Evolutionary conservation across 2,888 invertebrate genomes (phyloP).

Genomic region (Hymenopus coronatus): DNA sequence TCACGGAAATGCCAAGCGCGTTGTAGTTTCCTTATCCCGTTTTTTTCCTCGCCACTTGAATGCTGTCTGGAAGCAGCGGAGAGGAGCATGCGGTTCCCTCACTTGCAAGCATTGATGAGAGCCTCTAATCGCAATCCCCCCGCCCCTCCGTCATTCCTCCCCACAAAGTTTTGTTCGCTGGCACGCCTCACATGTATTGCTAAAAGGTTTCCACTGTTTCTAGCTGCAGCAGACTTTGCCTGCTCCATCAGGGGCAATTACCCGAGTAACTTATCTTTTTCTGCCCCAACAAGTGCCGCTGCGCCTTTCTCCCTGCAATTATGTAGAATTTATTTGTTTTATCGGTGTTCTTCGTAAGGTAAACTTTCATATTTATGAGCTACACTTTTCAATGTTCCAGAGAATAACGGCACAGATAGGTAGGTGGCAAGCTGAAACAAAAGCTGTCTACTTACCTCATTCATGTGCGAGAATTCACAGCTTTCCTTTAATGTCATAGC

Average conservation of each 20-base stretch:
- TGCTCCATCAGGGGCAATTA: neutral
- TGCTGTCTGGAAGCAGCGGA: neutral
- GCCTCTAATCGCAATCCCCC: neutral
- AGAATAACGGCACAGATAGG: too few species aligned
- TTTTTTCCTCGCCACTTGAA: neutral
- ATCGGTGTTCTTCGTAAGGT: neutral
- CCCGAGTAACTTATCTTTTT: neutral
- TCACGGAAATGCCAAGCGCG: neutral
- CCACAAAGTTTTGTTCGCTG: neutral
- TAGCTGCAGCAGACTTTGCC: neutral
- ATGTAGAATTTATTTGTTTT: neutral
- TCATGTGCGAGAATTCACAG: too few species aligned
- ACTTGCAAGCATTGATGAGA: neutral
- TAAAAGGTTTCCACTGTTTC: constrained; percentile 15
- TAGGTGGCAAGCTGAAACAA: too few species aligned
- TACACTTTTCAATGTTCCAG: too few species aligned
- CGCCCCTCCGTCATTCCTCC: neutral
- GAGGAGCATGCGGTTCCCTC: neutral
- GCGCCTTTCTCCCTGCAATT: neutral
- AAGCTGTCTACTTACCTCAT: too few species aligned
- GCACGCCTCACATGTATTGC: constrained; percentile 1
- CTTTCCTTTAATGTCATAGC: too few species aligned
- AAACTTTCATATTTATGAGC: neutral
- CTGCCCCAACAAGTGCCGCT: neutral
- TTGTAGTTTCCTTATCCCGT: neutral